Percentiles rank a stretch among this genome's conserved stretches.
Evolutionary conservation across 1,140 invertebrate species (phyloP).

Genomic region (Zaprionus africanus): DNA sequence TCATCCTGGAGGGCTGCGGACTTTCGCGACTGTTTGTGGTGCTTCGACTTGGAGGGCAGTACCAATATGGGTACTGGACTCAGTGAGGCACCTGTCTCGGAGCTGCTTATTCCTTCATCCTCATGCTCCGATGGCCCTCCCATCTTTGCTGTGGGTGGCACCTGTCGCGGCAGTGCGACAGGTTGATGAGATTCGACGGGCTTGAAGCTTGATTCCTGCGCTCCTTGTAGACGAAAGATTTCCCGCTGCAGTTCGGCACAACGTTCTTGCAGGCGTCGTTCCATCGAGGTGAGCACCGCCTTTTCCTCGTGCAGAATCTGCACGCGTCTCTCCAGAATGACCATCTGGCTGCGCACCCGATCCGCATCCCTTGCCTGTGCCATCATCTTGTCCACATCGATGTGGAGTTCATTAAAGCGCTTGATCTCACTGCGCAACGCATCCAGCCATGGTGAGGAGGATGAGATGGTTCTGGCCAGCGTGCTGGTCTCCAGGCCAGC

Average conservation of each 20-base stretch:
- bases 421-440: constrained; percentile 88
- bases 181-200: constrained; percentile 78
- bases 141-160: constrained; percentile 56
- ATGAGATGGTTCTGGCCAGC: constrained; percentile 87
- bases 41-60: constrained; percentile 76
- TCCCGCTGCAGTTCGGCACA: constrained; percentile 89
- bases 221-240: constrained; percentile 84
- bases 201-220: constrained; percentile 77
- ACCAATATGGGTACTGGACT: constrained; percentile 86
- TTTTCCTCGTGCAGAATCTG: constrained; percentile 93
- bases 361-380: constrained; percentile 79
- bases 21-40: constrained; percentile 73
- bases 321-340: constrained; percentile 89
- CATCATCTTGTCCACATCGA: constrained; percentile 88
- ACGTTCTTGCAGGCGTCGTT: constrained; percentile 91
- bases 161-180: constrained; percentile 75
- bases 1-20: constrained; percentile 27
- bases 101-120: constrained; percentile 94
- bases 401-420: constrained; percentile 89
- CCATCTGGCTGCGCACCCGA: constrained; percentile 85
- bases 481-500: constrained; percentile 91
- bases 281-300: constrained; percentile 89
- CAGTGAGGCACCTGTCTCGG: constrained; percentile 88
- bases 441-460: constrained; percentile 85
- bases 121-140: constrained; percentile 88